Evolutionary conservation across 1,140 invertebrate species (phyloP), one percentile per base, ranked within the genome.

Genomic region (Drosophila pallidifrons): DNA sequence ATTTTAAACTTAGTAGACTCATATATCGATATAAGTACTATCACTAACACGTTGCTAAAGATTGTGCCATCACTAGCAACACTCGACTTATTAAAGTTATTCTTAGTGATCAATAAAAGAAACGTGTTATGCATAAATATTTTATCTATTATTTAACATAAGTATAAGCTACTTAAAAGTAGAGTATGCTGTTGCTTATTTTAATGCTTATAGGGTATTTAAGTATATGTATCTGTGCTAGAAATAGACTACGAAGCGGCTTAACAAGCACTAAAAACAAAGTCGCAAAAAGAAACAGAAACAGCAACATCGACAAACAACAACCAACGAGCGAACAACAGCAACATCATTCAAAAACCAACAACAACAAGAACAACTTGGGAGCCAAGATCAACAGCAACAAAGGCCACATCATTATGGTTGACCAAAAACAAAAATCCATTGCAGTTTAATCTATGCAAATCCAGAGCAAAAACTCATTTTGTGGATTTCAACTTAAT

Each of bases 381-480:
- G n/a, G 15, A 47, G 15, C 7, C 45, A 66, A 70, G 41, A 51
- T 32, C 10, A 11, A 66, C 38, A 66, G 41, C 55, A 75, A 71
- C 51, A 71, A 76, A 28, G 55, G 70, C 55, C 63, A 66, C 63
- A 63, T 63, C 74, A 79, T 66, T 64, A 75, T 76, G 73, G 30
- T 20, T 61, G 55, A 61, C 60, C 55, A 54, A 71, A 78, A 71
- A 66, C 73, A 66, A 58, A 67, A 64, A 59, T 49, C 59, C 80
- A 89, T 81, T 78, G 71, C 85, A 81, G 60, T 68, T 83, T 83
- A 89, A 89, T 88, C 80, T 89, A 88, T 88, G 83, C 83, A 88
- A 88, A 88, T 89, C 74, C 77, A 52, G 59, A 81, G 69, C 77
- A 83, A 89, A 81, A 89, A 83, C 85, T 89, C 67, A 83, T 89